These are phyloP conservation scores for Minunthozetes semirufus DNA, from an alignment of 2,888 invertebrate species.

Conservation along the genomic window DNA sequence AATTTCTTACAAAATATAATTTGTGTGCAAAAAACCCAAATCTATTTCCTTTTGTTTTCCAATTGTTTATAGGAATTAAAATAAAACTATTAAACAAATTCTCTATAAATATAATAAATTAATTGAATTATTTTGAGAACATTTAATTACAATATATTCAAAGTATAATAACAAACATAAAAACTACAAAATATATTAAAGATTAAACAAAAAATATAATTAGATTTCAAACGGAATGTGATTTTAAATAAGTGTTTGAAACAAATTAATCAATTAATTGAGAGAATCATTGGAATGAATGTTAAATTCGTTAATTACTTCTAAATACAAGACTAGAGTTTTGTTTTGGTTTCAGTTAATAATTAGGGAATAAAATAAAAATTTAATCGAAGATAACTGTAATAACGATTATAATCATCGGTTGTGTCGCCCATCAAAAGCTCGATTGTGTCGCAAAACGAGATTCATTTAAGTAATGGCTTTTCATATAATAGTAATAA, in stretches of 20 bases:
- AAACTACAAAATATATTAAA: neutral
- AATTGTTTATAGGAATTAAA: no score
- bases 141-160: no score
- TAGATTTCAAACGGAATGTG: neutral
- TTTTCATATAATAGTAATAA: neutral
- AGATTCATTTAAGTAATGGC: slow-evolving; percentile 22
- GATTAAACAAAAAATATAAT: neutral
- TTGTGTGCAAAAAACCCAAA: no score
- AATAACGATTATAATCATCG: neutral
- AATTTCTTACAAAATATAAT: no score
- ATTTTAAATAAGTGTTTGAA: neutral
- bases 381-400: slow-evolving; percentile 23
- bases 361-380: slow-evolving; percentile 1
- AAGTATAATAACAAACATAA: no score
- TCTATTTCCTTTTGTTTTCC: no score
- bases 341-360: neutral
- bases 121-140: no score
- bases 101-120: no score
- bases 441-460: slow-evolving; percentile 21
- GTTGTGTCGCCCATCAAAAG: slow-evolving; percentile 10
- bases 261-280: neutral
- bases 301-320: neutral
- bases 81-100: no score
- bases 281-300: slow-evolving; percentile 6
- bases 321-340: neutral